Base-by-base conservation (phyloP, 2,797 vertebrate genomes). In the Anguilla obscura region DNA sequence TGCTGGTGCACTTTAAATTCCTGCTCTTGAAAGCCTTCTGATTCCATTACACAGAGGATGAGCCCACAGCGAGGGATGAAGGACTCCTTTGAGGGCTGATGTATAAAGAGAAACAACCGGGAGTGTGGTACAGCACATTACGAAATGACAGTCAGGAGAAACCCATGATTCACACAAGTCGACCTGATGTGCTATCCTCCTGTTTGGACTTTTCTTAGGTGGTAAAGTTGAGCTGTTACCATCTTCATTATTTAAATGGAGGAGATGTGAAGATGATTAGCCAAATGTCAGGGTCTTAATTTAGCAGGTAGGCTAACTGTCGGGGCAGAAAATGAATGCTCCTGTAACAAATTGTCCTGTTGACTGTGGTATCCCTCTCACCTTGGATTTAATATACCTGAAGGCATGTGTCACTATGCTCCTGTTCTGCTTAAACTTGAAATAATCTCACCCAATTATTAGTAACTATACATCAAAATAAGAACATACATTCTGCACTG, bases 191-290 rank as follows among this genome's bases (percentile, higher is more conserved):
- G 21, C 21, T 36, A 0, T 8, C 40, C 40, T 74, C 69, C 50
- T 52, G 45, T 52, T 76, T 74, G 0, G 30, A 30, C 18, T 10
- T 92, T 93, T 93, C 92, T 91, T 30, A 33, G 69, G 69, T 6
- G 82, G 90, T 92, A 91, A 85, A 88, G 86, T 88, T 88, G 88
- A 82, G 66, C 74, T 60, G 89, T 92, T 89, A 89, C 92, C 88
- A 91, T 92, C 94, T 88, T 89, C 89, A 92, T 94, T 93, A 87
- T 24, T 85, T 85, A 58, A 86, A 94, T 93, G 91, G 93, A 93
- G 91, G 88, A 92, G 92, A 92, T 87, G 85, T 93, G 92, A 93
- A 89, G 89, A 85, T 56, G 88, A 92, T 94, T 94, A 94, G 52
- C 36, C 52, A n/a, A 58, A 63, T 71, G 50, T 69, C 80, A 40